A percentile compares a stretch with the other conserved stretches of the same genome.
phyloP scores from a whole-genome alignment of 1,140 invertebrate genomes.

The Forficula auricularia region DNA sequence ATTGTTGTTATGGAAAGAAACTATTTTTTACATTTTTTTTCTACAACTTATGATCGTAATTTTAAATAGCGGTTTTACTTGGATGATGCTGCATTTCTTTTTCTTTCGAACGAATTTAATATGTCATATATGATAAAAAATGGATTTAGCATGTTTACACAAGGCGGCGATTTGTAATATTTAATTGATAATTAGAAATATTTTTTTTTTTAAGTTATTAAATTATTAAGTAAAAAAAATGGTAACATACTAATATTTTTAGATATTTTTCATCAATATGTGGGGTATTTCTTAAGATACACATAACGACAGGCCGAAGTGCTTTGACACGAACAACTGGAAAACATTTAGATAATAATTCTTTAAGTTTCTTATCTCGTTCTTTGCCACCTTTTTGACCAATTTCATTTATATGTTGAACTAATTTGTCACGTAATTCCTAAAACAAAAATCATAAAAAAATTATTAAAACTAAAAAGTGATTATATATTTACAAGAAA shows the following conservation, averaged over 20 bases:
- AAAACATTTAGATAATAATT: constrained; percentile 82
- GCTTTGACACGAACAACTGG: constrained; percentile 78
- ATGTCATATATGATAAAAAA: too few species aligned
- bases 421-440: constrained; percentile 76
- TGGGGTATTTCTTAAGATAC: constrained; percentile 79
- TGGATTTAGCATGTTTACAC: too few species aligned
- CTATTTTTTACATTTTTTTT: too few species aligned
- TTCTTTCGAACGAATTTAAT: too few species aligned
- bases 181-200: constrained; percentile 1
- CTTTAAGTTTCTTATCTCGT: constrained; percentile 74
- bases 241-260: constrained; percentile 43
- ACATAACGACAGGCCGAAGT: constrained; percentile 89
- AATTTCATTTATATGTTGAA: constrained; percentile 74
- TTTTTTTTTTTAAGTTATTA: background rate
- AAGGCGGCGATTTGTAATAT: background rate
- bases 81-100: too few species aligned
- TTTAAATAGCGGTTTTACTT: too few species aligned
- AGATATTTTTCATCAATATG: constrained; percentile 88
- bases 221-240: too few species aligned
- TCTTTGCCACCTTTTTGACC: constrained; percentile 57
- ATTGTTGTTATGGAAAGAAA: too few species aligned
- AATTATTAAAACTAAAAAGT: constrained; percentile 9
- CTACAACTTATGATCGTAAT: too few species aligned
- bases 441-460: constrained; percentile 16
- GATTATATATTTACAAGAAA: too few species aligned